Evolutionary conservation across 2,113 vertebrate genomes (phyloP), one percentile per base, ranked within the genome.

Genomic region (Taurulus bubalis): DNA sequence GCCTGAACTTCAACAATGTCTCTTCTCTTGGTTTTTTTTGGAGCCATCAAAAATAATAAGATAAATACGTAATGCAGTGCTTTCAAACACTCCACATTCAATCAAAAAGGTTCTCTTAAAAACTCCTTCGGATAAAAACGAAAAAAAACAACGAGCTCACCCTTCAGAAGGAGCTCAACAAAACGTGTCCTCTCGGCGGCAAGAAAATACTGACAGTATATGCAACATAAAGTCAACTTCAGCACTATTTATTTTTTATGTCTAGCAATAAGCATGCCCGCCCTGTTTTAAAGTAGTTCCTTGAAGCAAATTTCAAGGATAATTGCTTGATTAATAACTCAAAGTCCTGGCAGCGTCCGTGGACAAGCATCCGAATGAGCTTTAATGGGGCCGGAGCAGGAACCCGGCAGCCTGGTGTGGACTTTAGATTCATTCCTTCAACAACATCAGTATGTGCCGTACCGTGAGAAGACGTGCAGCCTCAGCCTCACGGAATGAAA

Each of bases 311-410:
- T 78, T 73, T 90, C 72, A 87, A 82, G 85, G 85, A 90, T 89
- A 90, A 90, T 85, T 85, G 77, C 83, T 83, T 76, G 80, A 90
- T 86, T 85, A 85, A 92, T 90, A 87, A 76, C 83, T 89, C 69
- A 75, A 66, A 75, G 69, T 84, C 84, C 83, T 84, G 82, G 85
- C 85, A 77, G 86, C 58, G 36, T 87, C 67, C 36, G n/a, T n/a
- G 60, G 81, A 85, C 80, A 51, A 75, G 80, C 78, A 66, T 83
- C 60, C 75, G 72, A 86, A 91, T 79, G 79, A 72, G 82, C 70
- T 64, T 64, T 82, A 88, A 91, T 67, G 71, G 76, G 49, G 36
- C 73, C 32, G 77, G 67, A 85, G n/a, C n/a, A n/a, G n/a, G n/a
- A n/a, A n/a, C n/a, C n/a, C n/a, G n/a, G 79, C 40, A 30, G 36